A percentile compares a stretch with the other conserved stretches of the same genome.
phyloP scores from a whole-genome alignment of 2,113 vertebrate genomes.

The Phocoena phocoena region DNA sequence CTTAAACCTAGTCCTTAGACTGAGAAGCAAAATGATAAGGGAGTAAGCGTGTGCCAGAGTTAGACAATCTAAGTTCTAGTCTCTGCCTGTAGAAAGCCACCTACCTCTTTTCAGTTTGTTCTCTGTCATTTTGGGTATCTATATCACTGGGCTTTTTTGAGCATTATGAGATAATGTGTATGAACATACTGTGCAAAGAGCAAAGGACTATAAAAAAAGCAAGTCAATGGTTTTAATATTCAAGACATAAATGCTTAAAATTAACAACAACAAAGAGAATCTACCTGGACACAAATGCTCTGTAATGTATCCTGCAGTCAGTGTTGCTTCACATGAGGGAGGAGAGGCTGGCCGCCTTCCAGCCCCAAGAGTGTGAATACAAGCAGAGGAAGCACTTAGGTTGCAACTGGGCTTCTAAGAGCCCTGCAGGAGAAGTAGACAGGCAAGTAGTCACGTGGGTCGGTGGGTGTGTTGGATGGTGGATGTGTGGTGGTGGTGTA shows the following conservation, averaged over 20 bases:
- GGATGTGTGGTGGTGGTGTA: too few species aligned
- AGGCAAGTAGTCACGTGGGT: not conserved
- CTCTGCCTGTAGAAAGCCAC: not conserved
- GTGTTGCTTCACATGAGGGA: not conserved
- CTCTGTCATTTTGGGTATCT: not conserved
- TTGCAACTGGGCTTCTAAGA: not conserved
- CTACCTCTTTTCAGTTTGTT: not conserved
- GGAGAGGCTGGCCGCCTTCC: accelerated
- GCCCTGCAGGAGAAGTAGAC: not conserved
- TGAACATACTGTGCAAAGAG: not conserved
- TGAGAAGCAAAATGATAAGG: not conserved
- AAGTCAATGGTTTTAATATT: not conserved
- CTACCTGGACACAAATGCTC: not conserved
- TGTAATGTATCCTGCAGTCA: not conserved
- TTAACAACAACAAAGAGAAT: not conserved
- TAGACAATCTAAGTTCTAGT: not conserved
- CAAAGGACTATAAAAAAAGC: not conserved
- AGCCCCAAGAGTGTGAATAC: not conserved
- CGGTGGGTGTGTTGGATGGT: not conserved
- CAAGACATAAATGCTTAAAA: not conserved
- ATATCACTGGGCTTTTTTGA: not conserved
- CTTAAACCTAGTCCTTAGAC: not conserved
- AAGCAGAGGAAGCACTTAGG: not conserved
- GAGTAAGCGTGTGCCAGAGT: not conserved
- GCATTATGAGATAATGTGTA: not conserved